Evolutionary conservation across 2,888 invertebrate genomes (phyloP).

Genomic region (Protonemura montana): DNA sequence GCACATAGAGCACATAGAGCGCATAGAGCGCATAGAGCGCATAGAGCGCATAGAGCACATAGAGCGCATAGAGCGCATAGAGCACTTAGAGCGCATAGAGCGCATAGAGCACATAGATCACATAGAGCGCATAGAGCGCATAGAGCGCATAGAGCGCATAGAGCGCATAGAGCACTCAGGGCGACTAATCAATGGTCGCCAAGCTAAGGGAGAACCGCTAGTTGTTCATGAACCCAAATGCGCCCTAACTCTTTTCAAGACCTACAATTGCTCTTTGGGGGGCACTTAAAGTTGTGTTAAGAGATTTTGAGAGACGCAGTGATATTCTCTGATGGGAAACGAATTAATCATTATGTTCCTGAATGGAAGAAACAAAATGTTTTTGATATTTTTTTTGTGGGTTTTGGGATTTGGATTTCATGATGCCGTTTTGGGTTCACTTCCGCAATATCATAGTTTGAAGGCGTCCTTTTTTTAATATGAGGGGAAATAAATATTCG

Average conservation of each 20-base stretch:
- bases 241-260: too few relatives aligned
- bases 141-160: not conserved
- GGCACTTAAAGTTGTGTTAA: too few relatives aligned
- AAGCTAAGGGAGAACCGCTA: too few relatives aligned
- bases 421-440: not conserved
- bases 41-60: not conserved
- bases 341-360: too few relatives aligned
- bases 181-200: too few relatives aligned
- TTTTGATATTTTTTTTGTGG: not conserved
- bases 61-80: not conserved
- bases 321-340: too few relatives aligned
- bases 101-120: not conserved
- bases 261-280: too few relatives aligned
- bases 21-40: not conserved
- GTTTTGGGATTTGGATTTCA: not conserved
- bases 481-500: slow-evolving; percentile 8
- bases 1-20: not conserved
- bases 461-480: not conserved
- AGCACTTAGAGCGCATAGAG: not conserved
- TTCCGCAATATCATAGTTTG: not conserved
- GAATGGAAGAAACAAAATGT: too few relatives aligned
- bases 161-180: not conserved
- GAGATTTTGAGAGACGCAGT: too few relatives aligned
- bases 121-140: not conserved
- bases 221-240: too few relatives aligned